Evolutionary conservation across 2,113 vertebrate species (phyloP).

Genomic region (Aleadryas rufinucha): DNA sequence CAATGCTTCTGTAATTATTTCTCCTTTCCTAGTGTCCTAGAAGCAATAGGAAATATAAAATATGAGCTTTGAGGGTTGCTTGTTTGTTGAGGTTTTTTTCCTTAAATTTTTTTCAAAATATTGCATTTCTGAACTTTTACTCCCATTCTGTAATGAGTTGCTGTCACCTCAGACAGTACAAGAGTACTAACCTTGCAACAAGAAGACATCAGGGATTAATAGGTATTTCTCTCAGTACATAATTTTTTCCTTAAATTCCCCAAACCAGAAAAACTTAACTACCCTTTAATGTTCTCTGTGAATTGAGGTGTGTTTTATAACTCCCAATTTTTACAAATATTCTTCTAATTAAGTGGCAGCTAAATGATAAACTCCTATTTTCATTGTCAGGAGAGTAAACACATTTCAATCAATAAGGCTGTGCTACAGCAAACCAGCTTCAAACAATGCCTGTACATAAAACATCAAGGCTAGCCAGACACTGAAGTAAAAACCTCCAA

Average conservation of each 20-base stretch:
- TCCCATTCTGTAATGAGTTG: not conserved
- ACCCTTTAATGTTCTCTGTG: not conserved
- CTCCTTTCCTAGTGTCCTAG: not conserved
- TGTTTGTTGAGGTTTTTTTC: not conserved
- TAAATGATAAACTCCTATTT: not conserved
- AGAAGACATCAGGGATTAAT: not conserved
- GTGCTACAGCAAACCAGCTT: not conserved
- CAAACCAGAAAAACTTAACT: not conserved
- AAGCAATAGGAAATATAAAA: not conserved
- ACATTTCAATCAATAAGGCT: not conserved
- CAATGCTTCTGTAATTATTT: not conserved
- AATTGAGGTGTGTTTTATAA: not conserved
- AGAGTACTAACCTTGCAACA: not conserved
- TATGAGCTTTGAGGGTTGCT: not conserved
- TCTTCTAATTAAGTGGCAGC: not conserved
- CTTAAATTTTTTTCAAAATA: not conserved
- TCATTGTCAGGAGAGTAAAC: conserved; percentile 1
- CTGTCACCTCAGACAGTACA: not conserved
- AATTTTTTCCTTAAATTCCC: not conserved
- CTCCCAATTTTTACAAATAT: not conserved
- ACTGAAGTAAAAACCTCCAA: not conserved
- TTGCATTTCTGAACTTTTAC: not conserved
- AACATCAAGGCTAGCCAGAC: not conserved
- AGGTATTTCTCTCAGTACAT: not conserved
- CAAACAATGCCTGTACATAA: not conserved